These are phyloP conservation scores for Pelusios castaneus DNA, from an alignment of 2,113 vertebrate species.

Conservation along the genomic window DNA sequence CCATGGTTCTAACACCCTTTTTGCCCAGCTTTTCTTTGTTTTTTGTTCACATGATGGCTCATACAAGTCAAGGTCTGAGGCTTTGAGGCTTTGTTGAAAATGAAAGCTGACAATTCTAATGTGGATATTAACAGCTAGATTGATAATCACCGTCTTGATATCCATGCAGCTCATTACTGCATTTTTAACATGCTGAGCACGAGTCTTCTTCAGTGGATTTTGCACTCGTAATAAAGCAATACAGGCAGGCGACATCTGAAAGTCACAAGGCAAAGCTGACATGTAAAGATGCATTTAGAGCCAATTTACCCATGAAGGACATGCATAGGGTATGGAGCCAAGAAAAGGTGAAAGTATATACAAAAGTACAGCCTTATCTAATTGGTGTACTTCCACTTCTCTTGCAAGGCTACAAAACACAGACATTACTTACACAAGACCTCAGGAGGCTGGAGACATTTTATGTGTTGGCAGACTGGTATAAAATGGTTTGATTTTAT, in stretches of 20 bases:
- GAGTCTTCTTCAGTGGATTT: background rate
- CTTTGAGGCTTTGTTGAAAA: conserved; percentile 18
- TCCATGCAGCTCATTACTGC: background rate
- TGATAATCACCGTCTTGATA: background rate
- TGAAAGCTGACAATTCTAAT: background rate
- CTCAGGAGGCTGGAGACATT: background rate
- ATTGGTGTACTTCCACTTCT: background rate
- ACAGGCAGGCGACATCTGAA: background rate
- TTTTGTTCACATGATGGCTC: background rate
- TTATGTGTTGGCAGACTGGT: background rate
- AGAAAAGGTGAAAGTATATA: background rate
- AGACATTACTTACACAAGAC: background rate
- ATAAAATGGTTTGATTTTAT: background rate
- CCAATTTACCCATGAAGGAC: background rate
- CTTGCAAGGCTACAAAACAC: background rate
- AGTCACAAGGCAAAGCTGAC: background rate
- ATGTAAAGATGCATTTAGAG: background rate
- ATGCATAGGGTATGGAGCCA: background rate
- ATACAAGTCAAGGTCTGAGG: background rate
- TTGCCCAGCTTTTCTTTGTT: background rate
- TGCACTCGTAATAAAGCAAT: background rate
- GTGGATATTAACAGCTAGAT: background rate
- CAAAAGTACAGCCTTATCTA: background rate
- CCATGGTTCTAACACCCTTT: background rate
- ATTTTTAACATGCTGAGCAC: background rate